Base-by-base conservation (phyloP, 2,113 vertebrate genomes). In the Poeciliopsis turrubarensis region DNA sequence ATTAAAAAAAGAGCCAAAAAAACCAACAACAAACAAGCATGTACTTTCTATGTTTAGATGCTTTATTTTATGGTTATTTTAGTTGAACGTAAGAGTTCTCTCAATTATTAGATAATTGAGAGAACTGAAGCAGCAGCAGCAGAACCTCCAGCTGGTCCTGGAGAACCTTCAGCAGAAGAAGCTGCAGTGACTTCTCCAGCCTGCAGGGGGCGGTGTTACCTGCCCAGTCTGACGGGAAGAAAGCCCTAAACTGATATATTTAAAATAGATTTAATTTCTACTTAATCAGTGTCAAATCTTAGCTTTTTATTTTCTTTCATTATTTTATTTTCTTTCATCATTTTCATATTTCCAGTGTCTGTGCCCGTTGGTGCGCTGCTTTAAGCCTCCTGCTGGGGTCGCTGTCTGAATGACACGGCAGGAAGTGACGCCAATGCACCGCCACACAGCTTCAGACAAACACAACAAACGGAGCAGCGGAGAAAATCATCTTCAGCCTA, bases 61-160 rank as follows among this genome's bases (percentile, higher is more conserved):
- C 17, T 47, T 47, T 17, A 47, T 47, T 5, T 19, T 6, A 47
- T 19, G 14, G 15, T 47, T 47, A 19, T 47, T 47, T 4, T 47
- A 47, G 44, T 5, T 47, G 15, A 47, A 47, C 17, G 17, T 17
- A 5, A 47, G 17, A 47, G 17, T 17, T 47, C 15, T 12, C 29
- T 61, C n/a, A n/a, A n/a, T n/a, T 14, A 27, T 27, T 32, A 19
- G 6, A 32, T 63, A 47, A 47, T 19, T 17, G 14, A 19, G 44
- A 17, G 5, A 19, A 47, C 17, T 17, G 44, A 47, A 47, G 44
- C 44, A 22, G 44, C 44, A 22, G 44, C 44, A 5, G 14, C 68
- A n/a, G 68, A 29, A 69, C 61, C 82, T 71, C 87, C 86, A 12
- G 69, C 62, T 79, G 88, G 67, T 67, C 86, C 87, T 30, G 64